These are phyloP conservation scores for Donacobius atricapilla DNA, from an alignment of 2,113 vertebrate genomes.

Conservation along the genomic window DNA sequence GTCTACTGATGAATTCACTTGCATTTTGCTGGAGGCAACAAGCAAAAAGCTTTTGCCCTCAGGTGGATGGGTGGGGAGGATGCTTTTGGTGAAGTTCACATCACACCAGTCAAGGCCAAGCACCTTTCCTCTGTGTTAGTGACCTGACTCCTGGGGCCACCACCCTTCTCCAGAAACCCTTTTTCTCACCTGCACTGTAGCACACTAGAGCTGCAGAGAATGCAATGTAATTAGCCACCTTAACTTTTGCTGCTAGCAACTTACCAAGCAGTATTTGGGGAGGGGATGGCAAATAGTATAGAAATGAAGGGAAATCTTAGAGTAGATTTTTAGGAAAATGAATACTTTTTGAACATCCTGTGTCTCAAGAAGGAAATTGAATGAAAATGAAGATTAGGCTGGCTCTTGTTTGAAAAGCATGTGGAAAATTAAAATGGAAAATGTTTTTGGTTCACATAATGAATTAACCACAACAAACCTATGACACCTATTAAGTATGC, in stretches of 20 bases:
- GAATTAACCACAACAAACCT: not conserved
- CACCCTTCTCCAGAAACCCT: not conserved
- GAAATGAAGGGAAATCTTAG: not conserved
- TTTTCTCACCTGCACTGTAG: not conserved
- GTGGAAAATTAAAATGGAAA: not conserved
- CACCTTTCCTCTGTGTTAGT: not conserved
- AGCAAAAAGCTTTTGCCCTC: not conserved
- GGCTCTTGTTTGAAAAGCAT: not conserved
- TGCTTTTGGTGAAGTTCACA: not conserved
- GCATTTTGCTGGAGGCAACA: not conserved
- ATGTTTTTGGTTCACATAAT: not conserved
- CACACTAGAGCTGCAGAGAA: not conserved
- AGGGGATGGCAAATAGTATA: not conserved
- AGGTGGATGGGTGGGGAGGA: not conserved
- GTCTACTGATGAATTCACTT: not conserved
- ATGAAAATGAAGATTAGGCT: not conserved
- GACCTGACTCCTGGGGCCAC: not conserved
- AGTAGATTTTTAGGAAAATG: not conserved
- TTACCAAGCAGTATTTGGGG: not conserved
- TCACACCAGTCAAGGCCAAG: not conserved
- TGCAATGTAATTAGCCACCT: not conserved
- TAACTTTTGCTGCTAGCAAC: constrained; percentile 10
- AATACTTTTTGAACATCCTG: not conserved
- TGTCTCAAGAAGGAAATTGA: not conserved
- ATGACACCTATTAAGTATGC: fast-evolving